phyloP scores from a whole-genome alignment of 2,113 vertebrate species.

The Aptenodytes forsteri region DNA sequence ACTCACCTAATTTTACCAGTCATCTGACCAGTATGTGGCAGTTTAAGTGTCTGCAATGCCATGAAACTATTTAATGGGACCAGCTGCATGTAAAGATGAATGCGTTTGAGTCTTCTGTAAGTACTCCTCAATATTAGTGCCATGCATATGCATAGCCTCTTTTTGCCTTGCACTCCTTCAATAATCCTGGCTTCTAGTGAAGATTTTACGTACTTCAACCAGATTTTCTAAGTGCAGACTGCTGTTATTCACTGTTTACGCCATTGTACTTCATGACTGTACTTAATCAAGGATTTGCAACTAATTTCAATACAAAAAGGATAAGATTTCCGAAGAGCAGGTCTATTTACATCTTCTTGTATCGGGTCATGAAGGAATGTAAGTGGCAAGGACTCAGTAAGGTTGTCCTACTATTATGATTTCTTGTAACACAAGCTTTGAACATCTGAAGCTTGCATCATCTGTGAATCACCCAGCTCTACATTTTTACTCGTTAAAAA shows the following conservation, averaged over 20 bases:
- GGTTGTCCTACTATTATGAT: neutral
- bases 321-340: neutral
- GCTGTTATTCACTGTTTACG: neutral
- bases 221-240: neutral
- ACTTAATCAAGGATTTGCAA: neutral
- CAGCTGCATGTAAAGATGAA: neutral
- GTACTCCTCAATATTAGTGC: neutral
- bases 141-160: neutral
- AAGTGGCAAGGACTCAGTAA: neutral
- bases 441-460: neutral
- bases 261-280: neutral
- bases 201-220: neutral
- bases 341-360: neutral
- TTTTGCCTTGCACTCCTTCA: neutral
- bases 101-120: neutral
- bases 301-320: neutral
- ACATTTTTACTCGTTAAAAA: slow-evolving; percentile 4
- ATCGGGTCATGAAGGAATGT: neutral
- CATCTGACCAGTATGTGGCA: neutral
- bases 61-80: neutral
- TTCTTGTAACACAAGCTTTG: neutral
- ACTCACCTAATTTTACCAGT: neutral
- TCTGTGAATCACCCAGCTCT: neutral
- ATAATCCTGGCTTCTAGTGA: neutral
- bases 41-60: neutral